Base-by-base conservation (phyloP, 2,888 invertebrate genomes). In the Eilema griseolum region DNA sequence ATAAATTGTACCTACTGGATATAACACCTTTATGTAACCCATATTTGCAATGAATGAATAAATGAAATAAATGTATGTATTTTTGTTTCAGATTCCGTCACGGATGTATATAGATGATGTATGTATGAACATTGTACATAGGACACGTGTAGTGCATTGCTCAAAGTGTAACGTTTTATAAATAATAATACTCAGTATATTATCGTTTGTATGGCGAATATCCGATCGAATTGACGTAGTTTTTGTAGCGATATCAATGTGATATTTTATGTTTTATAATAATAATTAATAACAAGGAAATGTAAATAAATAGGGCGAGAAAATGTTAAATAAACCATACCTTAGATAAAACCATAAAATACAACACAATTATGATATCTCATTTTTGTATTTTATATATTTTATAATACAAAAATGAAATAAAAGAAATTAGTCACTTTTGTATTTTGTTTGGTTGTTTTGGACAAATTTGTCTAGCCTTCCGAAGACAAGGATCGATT, bases 131-230 rank as follows among this genome's bases (percentile, higher is more conserved):
- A 71, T 79, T 82, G 83, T 83, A 83, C 75, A 83, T 83, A 83
- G 77, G 62, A 82, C 81, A 81, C 81, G 66, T 68, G 74, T 81
- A 83, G 83, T 83, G 81, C 79, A 71, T 89, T 90, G 92, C 90
- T 90, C 89, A 90, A 90, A 85, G 80, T 83, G 85, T 88, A 82
- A 82, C 66, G 74, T 78, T 79, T 76, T 79, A 79, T 78, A 76
- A 76, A 74, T 78, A 87, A 88, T 88, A 88, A 88, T 88, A 88
- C 89, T 89, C 88, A 86, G 76, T 81, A 76, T 79, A 75, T 63
- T 76, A 74, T 71, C 65, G 71, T 79, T 79, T 76, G 69, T 80
- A 77, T 75, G 73, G 73, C 46, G 57, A 46, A 52, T 57, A 16
- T 33, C 26, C 64, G 28, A 16, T 52, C 61, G 52, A 33, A 26